Percentiles rank a stretch among this genome's conserved stretches.
Conservation (phyloP, 2,797 vertebrate genomes). For the Adrianichthys oophorus region DNA sequence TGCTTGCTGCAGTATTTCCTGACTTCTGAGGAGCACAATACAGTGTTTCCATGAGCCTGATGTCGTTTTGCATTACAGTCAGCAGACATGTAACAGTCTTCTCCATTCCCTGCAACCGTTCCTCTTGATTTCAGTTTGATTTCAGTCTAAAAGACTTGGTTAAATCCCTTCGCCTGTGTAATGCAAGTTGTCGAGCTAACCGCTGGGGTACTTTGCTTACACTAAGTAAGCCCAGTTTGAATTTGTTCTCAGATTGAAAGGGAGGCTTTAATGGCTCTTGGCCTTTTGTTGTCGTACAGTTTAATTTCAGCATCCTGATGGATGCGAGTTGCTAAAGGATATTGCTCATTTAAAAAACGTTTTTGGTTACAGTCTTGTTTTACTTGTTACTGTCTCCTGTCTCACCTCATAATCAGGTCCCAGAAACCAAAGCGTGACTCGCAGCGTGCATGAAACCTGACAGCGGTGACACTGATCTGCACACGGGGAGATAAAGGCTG, state of each 20-base stretch:
- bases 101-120: conserved; percentile 55
- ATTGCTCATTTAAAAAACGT: conserved; percentile 72
- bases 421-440: conserved; percentile 25
- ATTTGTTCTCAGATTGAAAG: conserved; percentile 62
- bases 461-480: conserved; percentile 37
- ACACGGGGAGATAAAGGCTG: conserved; percentile 54
- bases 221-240: conserved; percentile 64
- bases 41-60: conserved; percentile 54
- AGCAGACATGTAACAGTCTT: conserved; percentile 55
- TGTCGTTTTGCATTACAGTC: conserved; percentile 44
- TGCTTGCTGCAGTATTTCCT: conserved; percentile 17
- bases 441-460: conserved; percentile 41
- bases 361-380: conserved; percentile 64
- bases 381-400: conserved; percentile 21
- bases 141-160: conserved; percentile 49
- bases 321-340: conserved; percentile 69
- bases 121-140: conserved; percentile 69
- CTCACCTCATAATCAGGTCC: conserved; percentile 46
- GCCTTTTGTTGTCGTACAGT: conserved; percentile 60
- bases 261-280: conserved; percentile 67
- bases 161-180: conserved; percentile 64
- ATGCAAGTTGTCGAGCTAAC: conserved; percentile 69
- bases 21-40: conserved; percentile 34
- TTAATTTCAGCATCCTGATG: conserved; percentile 63
- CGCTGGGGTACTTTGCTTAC: conserved; percentile 69